A percentile compares a stretch with the other conserved stretches of the same genome.
Evolutionary conservation across 2,113 vertebrate genomes (phyloP).

Genomic region (Mormoops blainvillei): DNA sequence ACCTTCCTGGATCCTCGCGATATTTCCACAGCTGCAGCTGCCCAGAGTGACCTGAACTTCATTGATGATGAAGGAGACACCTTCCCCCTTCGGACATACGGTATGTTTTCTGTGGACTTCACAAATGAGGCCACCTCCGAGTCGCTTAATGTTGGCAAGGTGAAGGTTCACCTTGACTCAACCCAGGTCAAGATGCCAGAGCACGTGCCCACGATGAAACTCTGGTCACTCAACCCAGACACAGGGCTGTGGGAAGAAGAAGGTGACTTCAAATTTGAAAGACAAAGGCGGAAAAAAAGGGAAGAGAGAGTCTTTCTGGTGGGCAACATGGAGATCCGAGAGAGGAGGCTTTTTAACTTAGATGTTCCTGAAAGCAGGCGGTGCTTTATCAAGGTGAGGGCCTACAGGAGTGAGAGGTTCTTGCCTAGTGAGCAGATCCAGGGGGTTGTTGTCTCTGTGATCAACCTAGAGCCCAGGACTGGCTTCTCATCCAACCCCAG

Average conservation of each 20-base stretch:
- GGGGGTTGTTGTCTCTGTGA: constrained; percentile 92
- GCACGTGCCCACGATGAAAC: constrained; percentile 90
- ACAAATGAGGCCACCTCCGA: constrained; percentile 85
- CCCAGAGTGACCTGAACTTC: constrained; percentile 96
- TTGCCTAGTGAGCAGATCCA: constrained; percentile 94
- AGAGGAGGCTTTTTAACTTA: constrained; percentile 94
- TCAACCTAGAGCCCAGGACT: constrained; percentile 92
- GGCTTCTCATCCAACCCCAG: constrained; percentile 94
- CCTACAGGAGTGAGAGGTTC: constrained; percentile 94
- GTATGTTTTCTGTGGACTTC: constrained; percentile 99
- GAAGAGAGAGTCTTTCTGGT: constrained; percentile 95
- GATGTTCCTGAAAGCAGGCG: constrained; percentile 95
- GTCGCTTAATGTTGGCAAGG: constrained; percentile 90
- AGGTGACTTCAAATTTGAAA: constrained; percentile 86
- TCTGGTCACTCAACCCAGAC: constrained; percentile 96
- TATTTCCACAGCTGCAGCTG: constrained; percentile 86
- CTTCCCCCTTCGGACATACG: constrained; percentile 92
- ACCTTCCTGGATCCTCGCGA: constrained; percentile 96
- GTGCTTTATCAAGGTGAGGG: constrained; percentile 94
- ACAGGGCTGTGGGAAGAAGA: constrained; percentile 98
- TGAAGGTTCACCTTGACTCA: constrained; percentile 93
- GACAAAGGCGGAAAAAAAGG: constrained; percentile 85
- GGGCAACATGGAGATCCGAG: constrained; percentile 98
- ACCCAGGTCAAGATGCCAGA: constrained; percentile 92
- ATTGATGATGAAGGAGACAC: constrained; percentile 90